Conservation (phyloP, 2,797 vertebrate genomes). For the Tauraco hartlaubi region DNA sequence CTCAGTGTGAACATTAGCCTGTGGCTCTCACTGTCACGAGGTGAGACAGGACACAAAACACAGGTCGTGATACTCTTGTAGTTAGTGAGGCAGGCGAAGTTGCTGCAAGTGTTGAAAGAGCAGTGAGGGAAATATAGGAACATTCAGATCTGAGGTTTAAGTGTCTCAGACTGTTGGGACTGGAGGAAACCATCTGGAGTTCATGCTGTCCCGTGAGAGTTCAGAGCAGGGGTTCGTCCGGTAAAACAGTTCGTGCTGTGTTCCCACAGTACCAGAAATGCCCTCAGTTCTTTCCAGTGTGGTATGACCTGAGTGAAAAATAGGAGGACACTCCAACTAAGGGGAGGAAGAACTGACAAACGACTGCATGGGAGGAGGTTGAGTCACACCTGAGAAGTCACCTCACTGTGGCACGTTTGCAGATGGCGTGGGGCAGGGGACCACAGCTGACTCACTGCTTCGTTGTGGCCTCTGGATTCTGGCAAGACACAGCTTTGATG, state of each 20-base stretch:
- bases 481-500: background rate
- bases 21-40: background rate
- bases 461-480: background rate
- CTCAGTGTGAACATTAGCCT: background rate
- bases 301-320: background rate
- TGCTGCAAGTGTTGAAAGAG: background rate
- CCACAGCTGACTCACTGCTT: background rate
- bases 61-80: rapidly evolving
- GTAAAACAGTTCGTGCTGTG: background rate
- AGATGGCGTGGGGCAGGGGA: rapidly evolving
- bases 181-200: background rate
- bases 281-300: background rate
- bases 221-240: background rate
- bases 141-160: background rate
- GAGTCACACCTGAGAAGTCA: background rate
- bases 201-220: background rate
- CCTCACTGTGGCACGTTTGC: background rate
- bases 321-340: background rate
- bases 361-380: background rate
- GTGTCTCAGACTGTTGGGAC: background rate
- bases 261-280: background rate
- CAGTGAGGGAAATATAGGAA: rapidly evolving
- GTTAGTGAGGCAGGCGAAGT: background rate
- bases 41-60: background rate
- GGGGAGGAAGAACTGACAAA: background rate